Evolutionary conservation across 2,888 invertebrate species (phyloP).

Genomic region (Lottia scabra): DNA sequence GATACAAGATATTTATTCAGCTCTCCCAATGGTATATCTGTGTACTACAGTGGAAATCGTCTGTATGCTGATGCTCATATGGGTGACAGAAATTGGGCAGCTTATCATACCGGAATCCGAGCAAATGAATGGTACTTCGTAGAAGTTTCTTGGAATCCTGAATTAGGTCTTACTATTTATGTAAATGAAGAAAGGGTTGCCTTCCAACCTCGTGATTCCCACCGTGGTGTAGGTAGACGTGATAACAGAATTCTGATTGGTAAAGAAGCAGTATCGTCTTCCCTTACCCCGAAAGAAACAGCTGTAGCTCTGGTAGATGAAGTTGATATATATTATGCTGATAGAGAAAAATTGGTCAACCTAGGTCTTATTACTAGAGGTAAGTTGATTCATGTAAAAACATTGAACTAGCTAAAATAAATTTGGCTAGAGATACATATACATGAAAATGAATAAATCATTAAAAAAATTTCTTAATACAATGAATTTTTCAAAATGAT

Average conservation of each 20-base stretch:
- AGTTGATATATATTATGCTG: conserved; percentile 57
- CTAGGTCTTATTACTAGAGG: conserved; percentile 55
- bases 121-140: conserved; percentile 61
- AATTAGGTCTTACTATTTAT: conserved; percentile 51
- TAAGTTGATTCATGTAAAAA: conserved; percentile 23
- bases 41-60: conserved; percentile 44
- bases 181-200: conserved; percentile 48
- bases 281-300: conserved; percentile 32
- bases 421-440: no score
- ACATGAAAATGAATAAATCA: no score
- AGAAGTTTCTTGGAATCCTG: conserved; percentile 59
- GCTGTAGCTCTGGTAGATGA: conserved; percentile 58
- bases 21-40: conserved; percentile 47
- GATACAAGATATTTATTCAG: conserved; percentile 48
- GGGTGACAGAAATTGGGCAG: conserved; percentile 32
- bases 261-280: neutral
- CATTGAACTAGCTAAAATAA: neutral
- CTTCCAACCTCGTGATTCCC: conserved; percentile 30
- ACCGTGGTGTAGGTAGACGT: conserved; percentile 47
- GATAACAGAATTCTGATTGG: conserved; percentile 21
- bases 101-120: conserved; percentile 26
- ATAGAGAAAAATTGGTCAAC: conserved; percentile 51
- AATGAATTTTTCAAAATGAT: no score
- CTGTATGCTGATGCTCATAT: conserved; percentile 47
- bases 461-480: no score